Percentiles rank a stretch among this genome's conserved stretches.
These are phyloP conservation scores for Sycophila texana DNA, from an alignment of 2,888 invertebrate genomes.

Conservation along the genomic window DNA sequence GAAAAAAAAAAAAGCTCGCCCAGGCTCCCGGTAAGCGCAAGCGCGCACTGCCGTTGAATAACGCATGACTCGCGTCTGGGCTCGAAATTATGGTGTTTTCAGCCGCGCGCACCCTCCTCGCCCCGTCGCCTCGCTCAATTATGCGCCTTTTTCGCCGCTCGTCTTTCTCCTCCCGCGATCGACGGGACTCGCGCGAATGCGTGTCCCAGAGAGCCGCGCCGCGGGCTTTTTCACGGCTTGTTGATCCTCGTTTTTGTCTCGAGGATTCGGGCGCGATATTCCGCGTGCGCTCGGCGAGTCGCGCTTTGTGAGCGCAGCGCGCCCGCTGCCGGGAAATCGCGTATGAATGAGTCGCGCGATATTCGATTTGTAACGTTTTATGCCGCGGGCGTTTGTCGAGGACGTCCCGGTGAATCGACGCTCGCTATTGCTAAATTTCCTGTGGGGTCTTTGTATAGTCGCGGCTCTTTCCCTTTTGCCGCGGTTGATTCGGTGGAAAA, in stretches of 20 bases:
- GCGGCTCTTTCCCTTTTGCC: background rate
- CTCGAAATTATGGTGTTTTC: constrained; percentile 44
- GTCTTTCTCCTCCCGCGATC: constrained; percentile 49
- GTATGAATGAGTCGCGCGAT: constrained; percentile 20
- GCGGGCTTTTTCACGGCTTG: constrained; percentile 46
- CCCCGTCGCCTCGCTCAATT: constrained; percentile 68
- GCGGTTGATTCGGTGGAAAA: background rate
- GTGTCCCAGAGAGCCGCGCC: background rate
- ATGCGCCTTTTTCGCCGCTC: constrained; percentile 59
- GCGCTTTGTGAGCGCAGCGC: background rate
- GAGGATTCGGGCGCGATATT: background rate
- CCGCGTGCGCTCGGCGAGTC: background rate
- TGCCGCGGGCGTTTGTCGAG: background rate
- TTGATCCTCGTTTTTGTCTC: constrained; percentile 21
- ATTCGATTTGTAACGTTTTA: constrained; percentile 22
- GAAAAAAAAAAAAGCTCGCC: background rate
- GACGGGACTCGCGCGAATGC: background rate
- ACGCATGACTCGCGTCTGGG: constrained; percentile 72
- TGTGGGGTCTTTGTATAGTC: background rate
- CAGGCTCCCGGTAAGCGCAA: background rate
- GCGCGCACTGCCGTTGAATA: constrained; percentile 65
- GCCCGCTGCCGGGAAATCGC: constrained; percentile 20
- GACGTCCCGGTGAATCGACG: background rate
- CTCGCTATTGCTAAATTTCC: background rate
- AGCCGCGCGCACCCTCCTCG: constrained; percentile 2